phyloP scores from a whole-genome alignment of 1,140 invertebrate species.

The Arion vulgaris region DNA sequence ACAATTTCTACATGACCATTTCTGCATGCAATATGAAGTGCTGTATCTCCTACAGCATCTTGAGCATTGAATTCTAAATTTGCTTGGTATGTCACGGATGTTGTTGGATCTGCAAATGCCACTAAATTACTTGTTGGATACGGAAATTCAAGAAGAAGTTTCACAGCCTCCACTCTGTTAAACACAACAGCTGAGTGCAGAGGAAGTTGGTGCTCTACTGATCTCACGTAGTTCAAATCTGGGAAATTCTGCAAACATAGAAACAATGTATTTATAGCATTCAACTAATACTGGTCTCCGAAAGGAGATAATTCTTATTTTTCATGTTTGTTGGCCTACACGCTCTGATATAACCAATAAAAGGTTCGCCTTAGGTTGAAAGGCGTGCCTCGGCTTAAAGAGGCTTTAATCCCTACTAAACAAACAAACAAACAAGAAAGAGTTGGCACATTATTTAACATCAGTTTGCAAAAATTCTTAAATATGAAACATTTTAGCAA shows the following conservation, averaged over 20 bases:
- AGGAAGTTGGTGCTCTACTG: conserved; percentile 92
- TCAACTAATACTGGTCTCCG: no score
- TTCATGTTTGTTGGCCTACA: no score
- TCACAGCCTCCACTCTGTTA: conserved; percentile 79
- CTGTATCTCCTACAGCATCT: conserved; percentile 60
- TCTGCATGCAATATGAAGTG: conserved; percentile 63
- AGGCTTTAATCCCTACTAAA: no score
- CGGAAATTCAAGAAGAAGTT: conserved; percentile 84
- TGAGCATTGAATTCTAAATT: conserved; percentile 58
- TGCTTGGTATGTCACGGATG: conserved; percentile 38
- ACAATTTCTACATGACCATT: conserved; percentile 54
- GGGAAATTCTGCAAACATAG: conserved; percentile 76
- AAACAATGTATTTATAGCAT: no score
- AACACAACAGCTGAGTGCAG: conserved; percentile 93
- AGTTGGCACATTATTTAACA: no score
- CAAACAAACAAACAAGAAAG: no score
- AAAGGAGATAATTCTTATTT: no score
- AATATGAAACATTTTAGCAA: no score
- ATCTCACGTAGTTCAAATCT: conserved; percentile 80
- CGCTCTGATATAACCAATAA: no score
- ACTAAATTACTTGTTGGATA: conserved; percentile 78
- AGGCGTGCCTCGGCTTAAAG: no score
- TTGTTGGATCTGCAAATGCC: conserved; percentile 55
- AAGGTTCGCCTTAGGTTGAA: no score
- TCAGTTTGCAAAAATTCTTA: no score